Conservation (phyloP, 2,113 vertebrate species). For the Nibea albiflora region DNA sequence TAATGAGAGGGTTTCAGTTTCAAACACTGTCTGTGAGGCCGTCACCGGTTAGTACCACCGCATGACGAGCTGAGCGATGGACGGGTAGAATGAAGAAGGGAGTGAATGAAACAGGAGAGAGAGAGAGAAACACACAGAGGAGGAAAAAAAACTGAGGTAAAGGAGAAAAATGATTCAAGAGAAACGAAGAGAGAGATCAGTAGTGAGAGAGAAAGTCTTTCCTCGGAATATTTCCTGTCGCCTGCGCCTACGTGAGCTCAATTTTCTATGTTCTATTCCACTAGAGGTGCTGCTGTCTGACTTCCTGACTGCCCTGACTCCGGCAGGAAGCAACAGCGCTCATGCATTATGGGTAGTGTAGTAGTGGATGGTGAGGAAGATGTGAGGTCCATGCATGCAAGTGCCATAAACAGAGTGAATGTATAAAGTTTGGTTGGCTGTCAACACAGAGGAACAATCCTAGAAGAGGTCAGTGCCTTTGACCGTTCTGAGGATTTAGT, state of each 20-base stretch:
- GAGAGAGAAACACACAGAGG: not conserved
- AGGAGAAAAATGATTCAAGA: conserved; percentile 23
- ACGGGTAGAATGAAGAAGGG: conserved; percentile 34
- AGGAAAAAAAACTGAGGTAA: not conserved
- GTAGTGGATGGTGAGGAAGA: conserved; percentile 62
- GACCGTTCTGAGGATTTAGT: conserved; percentile 44
- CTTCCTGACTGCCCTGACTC: not conserved
- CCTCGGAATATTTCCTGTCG: conserved; percentile 29
- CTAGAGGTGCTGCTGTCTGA: not conserved
- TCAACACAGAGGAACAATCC: conserved; percentile 64
- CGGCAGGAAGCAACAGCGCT: conserved; percentile 56
- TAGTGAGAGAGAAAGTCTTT: conserved; percentile 26
- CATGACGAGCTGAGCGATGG: conserved; percentile 56
- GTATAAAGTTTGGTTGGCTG: conserved; percentile 78
- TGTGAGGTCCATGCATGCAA: conserved; percentile 78
- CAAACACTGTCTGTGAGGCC: conserved; percentile 26
- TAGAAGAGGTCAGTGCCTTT: conserved; percentile 29
- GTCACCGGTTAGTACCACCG: conserved; percentile 49
- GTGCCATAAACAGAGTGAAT: conserved; percentile 84
- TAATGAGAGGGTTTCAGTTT: conserved; percentile 23
- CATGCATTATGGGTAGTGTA: conserved; percentile 75
- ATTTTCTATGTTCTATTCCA: not conserved
- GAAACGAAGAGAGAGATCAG: conserved; percentile 25
- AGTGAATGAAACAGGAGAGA: conserved; percentile 22
- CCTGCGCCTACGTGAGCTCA: not conserved